A percentile compares a stretch with the other conserved stretches of the same genome.
phyloP scores from a whole-genome alignment of 2,113 vertebrate genomes.

The Urocynchramus pylzowi region DNA sequence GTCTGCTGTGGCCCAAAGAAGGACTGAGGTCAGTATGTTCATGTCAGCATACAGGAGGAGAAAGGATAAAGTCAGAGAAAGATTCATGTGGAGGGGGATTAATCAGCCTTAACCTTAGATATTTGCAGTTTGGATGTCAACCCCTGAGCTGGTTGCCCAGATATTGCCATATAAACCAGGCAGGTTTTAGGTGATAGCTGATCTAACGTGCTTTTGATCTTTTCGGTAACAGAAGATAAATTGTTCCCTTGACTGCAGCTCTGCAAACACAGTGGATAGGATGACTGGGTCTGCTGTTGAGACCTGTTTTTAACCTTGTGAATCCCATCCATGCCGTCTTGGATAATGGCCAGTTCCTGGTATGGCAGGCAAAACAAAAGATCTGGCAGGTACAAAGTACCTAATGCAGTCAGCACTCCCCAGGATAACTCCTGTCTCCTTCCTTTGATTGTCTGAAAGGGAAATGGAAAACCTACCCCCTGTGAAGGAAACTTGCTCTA shows the following conservation, averaged over 20 bases:
- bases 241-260: neutral
- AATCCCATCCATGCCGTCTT: neutral
- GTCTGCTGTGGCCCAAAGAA: neutral
- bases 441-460: neutral
- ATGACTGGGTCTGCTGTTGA: neutral
- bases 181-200: neutral
- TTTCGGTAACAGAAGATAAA: neutral
- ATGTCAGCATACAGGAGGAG: neutral
- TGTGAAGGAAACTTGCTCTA: neutral
- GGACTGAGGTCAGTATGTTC: neutral
- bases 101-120: neutral
- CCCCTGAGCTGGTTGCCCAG: neutral
- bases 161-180: neutral
- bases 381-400: neutral
- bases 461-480: neutral
- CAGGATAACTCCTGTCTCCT: neutral
- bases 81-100: accelerated
- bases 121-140: neutral
- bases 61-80: neutral
- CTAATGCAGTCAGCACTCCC: neutral
- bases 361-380: neutral
- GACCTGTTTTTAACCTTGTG: neutral
- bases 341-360: neutral
- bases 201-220: neutral
- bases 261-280: neutral